phyloP scores from a whole-genome alignment of 2,797 vertebrate species.

The Coranthus polyacanthus region DNA sequence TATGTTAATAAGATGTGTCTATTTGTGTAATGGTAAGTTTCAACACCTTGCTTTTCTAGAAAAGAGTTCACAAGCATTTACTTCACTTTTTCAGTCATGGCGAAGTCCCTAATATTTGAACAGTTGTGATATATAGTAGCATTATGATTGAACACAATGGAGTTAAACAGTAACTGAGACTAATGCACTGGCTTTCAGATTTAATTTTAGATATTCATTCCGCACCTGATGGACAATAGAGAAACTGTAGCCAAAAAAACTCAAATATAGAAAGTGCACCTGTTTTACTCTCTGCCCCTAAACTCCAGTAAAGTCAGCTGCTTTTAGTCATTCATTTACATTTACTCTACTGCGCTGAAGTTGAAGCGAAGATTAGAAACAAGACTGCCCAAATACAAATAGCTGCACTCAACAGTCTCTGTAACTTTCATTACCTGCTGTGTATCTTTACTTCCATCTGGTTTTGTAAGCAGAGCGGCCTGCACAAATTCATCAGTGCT shows the following conservation, averaged over 20 bases:
- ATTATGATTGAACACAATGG: no score
- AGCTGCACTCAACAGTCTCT: not conserved
- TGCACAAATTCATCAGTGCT: not conserved
- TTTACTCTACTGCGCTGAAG: conserved; percentile 1
- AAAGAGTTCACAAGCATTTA: no score
- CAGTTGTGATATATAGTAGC: no score
- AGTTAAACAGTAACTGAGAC: not conserved
- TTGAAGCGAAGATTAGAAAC: not conserved
- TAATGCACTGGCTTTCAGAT: not conserved
- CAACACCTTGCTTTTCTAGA: no score
- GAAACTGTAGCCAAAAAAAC: not conserved
- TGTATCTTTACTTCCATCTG: conserved; percentile 12
- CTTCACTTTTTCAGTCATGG: no score
- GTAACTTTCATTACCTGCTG: conserved; percentile 1
- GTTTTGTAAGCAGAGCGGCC: conserved; percentile 2
- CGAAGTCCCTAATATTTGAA: not conserved
- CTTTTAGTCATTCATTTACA: conserved; percentile 48
- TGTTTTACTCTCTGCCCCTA: not conserved
- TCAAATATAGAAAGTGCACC: not conserved
- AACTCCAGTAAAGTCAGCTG: conserved; percentile 6
- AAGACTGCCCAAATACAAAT: not conserved
- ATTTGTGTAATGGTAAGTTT: no score
- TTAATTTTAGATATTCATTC: not conserved
- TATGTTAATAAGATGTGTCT: no score
- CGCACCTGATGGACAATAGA: not conserved